phyloP scores from a whole-genome alignment of 2,888 invertebrate species.

The Keiferia lycopersicella region DNA sequence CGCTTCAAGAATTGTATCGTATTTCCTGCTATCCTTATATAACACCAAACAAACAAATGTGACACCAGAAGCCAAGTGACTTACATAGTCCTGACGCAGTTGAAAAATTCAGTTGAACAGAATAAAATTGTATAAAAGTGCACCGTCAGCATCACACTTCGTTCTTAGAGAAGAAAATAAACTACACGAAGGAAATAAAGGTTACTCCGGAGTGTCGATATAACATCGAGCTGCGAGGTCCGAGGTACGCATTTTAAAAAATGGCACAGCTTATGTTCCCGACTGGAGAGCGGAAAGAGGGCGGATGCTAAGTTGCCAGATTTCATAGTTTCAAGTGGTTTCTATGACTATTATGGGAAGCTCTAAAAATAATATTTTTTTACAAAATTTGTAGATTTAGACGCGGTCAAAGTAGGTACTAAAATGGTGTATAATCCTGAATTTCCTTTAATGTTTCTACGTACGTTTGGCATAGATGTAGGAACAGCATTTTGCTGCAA shows the following conservation, averaged over 20 bases:
- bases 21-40: background rate
- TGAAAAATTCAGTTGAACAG: constrained; percentile 28
- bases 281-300: constrained; percentile 58
- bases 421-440: no score
- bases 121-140: constrained; percentile 40
- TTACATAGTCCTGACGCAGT: constrained; percentile 21
- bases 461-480: no score
- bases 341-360: no score
- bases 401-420: no score
- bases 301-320: constrained; percentile 36
- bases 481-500: no score
- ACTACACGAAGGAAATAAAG: constrained; percentile 60
- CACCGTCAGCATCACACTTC: constrained; percentile 46
- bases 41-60: constrained; percentile 12
- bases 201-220: constrained; percentile 63
- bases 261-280: constrained; percentile 70
- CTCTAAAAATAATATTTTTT: no score
- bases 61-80: constrained; percentile 18
- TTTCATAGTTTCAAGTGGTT: background rate
- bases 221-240: constrained; percentile 61
- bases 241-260: constrained; percentile 75
- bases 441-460: no score
- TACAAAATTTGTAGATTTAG: no score
- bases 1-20: no score
- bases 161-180: constrained; percentile 48